These are phyloP conservation scores for Galeruca laticollis DNA, from an alignment of 2,888 invertebrate species.

Conservation along the genomic window DNA sequence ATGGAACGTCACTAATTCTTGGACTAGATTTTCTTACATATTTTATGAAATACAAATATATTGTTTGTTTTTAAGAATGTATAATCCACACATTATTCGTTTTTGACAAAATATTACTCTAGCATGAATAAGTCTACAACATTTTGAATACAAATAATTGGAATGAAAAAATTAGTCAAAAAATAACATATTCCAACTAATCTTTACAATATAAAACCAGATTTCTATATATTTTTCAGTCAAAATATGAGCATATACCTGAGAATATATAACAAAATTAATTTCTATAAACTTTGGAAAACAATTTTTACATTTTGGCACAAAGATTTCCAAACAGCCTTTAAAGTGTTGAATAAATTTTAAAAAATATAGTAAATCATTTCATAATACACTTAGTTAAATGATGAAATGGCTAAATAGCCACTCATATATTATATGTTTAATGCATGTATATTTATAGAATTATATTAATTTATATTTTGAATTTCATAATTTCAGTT, in stretches of 20 bases:
- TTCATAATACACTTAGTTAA: neutral
- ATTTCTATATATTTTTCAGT: slow-evolving; percentile 8
- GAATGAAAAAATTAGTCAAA: neutral
- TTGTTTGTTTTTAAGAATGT: no score
- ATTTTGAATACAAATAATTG: neutral
- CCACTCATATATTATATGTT: no score
- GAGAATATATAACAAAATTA: slow-evolving; percentile 5
- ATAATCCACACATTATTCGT: no score
- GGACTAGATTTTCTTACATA: no score
- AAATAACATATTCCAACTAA: slow-evolving; percentile 8
- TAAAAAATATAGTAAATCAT: neutral
- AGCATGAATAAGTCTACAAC: neutral
- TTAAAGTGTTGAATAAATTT: neutral
- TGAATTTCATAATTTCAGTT: no score
- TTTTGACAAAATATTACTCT: no score
- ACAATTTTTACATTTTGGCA: slow-evolving; percentile 15
- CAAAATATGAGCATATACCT: slow-evolving; percentile 20
- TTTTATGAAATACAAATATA: no score
- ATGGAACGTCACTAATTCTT: no score
- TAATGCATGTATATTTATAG: no score
- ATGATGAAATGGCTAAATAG: no score
- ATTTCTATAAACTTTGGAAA: slow-evolving; percentile 17
- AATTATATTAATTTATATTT: no score
- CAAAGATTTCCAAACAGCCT: slow-evolving; percentile 20
- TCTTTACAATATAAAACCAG: neutral